Conservation (phyloP, 2,797 vertebrate species). For the Anomalospiza imberbis region DNA sequence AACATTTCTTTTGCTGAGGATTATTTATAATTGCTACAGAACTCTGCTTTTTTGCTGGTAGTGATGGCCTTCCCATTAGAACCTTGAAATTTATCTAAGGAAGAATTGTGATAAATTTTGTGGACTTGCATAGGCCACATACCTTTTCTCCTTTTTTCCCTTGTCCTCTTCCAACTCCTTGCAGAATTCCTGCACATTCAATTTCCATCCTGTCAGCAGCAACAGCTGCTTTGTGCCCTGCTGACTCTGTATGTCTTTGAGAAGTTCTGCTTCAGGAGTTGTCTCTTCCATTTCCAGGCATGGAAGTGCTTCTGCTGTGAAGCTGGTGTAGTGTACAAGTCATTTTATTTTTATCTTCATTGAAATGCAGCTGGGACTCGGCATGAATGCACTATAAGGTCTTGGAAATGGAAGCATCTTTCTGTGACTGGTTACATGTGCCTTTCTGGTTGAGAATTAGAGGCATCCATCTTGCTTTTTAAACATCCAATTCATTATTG, state of each 20-base stretch:
- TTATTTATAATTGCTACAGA: neutral
- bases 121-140: neutral
- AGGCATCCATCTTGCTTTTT: neutral
- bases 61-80: neutral
- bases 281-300: neutral
- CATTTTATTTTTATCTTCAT: slow-evolving; percentile 20
- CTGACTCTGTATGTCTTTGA: neutral
- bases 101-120: neutral
- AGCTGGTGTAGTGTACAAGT: neutral
- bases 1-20: neutral
- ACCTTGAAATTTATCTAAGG: neutral
- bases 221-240: slow-evolving; percentile 2
- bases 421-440: neutral
- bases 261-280: slow-evolving; percentile 24
- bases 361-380: slow-evolving; percentile 17
- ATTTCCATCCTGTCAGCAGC: neutral
- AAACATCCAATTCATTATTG: neutral
- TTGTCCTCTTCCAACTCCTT: neutral
- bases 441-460: neutral
- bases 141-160: neutral
- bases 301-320: neutral
- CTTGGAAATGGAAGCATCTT: slow-evolving; percentile 26
- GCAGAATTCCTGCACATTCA: neutral
- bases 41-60: neutral
- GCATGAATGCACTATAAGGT: neutral